Percentiles rank a stretch among this genome's conserved stretches.
phyloP scores from a whole-genome alignment of 2,113 vertebrate genomes.

The Plecotus auritus region DNA sequence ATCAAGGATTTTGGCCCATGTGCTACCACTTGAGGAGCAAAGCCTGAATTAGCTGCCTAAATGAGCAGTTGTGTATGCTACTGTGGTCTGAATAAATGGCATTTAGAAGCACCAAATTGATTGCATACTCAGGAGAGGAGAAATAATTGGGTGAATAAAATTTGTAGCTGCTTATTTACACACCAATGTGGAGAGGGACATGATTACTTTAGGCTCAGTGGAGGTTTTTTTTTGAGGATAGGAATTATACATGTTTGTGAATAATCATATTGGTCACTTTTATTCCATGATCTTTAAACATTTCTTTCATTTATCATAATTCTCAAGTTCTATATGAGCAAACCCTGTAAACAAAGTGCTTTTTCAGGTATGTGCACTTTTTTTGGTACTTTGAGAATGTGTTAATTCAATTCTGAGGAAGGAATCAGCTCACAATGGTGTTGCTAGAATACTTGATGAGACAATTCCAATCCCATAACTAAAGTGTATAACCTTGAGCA shows the following conservation, averaged over 20 bases:
- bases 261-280: conserved; percentile 15
- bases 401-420: neutral
- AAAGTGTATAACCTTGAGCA: neutral
- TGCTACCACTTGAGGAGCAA: neutral
- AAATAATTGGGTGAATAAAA: conserved; percentile 53
- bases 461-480: neutral
- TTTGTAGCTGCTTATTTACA: conserved; percentile 57
- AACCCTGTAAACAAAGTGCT: neutral
- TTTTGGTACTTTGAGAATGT: neutral
- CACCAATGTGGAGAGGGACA: conserved; percentile 9
- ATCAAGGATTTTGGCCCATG: conserved; percentile 55
- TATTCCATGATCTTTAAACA: neutral
- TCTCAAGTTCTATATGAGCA: neutral
- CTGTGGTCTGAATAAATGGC: conserved; percentile 31
- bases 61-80: conserved; percentile 13
- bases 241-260: neutral
- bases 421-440: neutral
- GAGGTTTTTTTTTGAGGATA: conserved; percentile 23
- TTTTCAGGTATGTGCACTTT: neutral
- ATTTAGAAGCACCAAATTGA: conserved; percentile 37
- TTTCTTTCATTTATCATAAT: conserved; percentile 1
- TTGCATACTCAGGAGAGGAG: conserved; percentile 19
- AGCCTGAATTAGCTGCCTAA: conserved; percentile 46
- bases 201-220: conserved; percentile 14
- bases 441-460: neutral